Conservation (phyloP, 2,797 vertebrate species). For the Kryptolebias ocellatus region DNA sequence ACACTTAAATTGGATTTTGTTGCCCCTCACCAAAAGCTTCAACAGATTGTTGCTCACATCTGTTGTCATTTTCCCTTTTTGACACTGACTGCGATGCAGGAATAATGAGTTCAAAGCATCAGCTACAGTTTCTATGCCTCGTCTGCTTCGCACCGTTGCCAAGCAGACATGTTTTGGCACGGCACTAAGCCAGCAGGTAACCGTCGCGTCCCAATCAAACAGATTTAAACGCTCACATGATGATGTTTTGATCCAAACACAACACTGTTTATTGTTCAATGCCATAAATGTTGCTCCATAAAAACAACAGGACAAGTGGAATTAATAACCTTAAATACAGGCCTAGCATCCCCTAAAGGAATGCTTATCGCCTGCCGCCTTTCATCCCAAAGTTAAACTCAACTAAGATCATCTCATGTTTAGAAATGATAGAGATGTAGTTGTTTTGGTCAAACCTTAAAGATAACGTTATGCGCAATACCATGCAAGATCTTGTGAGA, state of each 20-base stretch:
- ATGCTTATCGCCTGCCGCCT: too few species aligned
- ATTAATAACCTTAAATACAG: too few species aligned
- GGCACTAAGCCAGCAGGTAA: not conserved
- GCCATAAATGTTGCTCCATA: too few species aligned
- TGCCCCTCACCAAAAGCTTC: conserved; percentile 26
- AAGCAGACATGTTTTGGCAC: conserved; percentile 20
- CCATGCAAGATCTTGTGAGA: too few species aligned
- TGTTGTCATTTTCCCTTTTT: conserved; percentile 46
- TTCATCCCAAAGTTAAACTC: too few species aligned
- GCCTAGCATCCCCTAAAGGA: too few species aligned
- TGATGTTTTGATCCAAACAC: not conserved
- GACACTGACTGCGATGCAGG: conserved; percentile 9
- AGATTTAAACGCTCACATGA: conserved; percentile 10
- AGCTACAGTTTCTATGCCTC: conserved; percentile 17
- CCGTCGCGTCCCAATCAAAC: conserved; percentile 10
- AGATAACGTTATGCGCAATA: too few species aligned
- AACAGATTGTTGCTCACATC: conserved; percentile 57
- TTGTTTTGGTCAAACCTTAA: too few species aligned
- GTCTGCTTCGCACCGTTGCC: conserved; percentile 22
- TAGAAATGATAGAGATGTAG: too few species aligned
- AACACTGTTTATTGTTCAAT: too few species aligned
- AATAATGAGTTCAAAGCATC: conserved; percentile 32
- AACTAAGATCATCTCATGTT: too few species aligned
- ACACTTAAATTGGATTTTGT: conserved; percentile 53
- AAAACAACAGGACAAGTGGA: too few species aligned